phyloP scores from a whole-genome alignment of 2,797 vertebrate genomes.

The Gallirallus australis region DNA sequence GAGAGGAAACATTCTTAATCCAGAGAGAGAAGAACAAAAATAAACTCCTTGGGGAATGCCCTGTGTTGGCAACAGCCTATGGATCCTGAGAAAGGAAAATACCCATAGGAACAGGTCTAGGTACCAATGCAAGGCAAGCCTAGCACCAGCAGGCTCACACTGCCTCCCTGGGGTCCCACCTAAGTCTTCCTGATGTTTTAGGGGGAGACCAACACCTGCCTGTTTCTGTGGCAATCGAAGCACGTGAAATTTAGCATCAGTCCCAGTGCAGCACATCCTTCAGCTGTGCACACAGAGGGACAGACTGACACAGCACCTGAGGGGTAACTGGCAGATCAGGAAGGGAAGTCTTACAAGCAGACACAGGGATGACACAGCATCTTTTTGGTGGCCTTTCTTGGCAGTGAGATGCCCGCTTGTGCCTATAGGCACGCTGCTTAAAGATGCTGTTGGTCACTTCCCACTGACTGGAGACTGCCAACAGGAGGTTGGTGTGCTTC shows the following conservation, averaged over 20 bases:
- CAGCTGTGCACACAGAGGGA: background rate
- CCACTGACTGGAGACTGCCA: background rate
- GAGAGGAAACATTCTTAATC: background rate
- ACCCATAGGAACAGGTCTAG: background rate
- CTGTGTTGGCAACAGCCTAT: background rate
- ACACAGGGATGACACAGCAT: background rate
- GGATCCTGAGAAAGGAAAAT: background rate
- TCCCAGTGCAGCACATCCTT: no score
- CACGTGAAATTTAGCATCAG: background rate
- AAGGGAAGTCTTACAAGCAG: background rate
- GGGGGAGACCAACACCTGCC: background rate
- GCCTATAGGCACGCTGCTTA: accelerated
- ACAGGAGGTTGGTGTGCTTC: background rate
- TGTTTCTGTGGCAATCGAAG: background rate
- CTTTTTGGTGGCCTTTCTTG: accelerated
- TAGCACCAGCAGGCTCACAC: background rate
- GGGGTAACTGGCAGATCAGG: background rate
- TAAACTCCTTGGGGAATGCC: background rate
- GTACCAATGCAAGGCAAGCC: background rate
- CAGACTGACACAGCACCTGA: background rate
- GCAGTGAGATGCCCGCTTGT: background rate
- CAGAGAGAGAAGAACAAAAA: background rate
- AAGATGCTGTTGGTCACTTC: background rate
- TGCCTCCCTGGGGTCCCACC: background rate
- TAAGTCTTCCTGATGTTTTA: background rate